Conservation (phyloP, 2,888 invertebrate genomes). For the Tanaodytes sp. region DNA sequence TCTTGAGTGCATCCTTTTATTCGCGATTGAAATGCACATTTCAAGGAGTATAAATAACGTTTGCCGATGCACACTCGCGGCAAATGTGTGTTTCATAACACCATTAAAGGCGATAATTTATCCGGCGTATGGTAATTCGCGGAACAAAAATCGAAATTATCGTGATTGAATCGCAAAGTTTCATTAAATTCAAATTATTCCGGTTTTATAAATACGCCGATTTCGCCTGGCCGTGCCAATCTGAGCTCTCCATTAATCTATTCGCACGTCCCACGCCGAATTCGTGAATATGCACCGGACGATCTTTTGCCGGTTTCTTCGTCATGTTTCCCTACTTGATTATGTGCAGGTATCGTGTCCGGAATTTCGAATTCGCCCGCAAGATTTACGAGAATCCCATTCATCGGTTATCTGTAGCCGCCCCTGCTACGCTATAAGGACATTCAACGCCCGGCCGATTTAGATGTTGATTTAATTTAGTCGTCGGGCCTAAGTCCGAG, state of each 20-base stretch:
- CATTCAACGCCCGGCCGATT: constrained; percentile 57
- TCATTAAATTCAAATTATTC: constrained; percentile 46
- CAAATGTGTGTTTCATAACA: too few relatives aligned
- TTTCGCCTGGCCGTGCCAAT: constrained; percentile 5
- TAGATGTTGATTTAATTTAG: constrained; percentile 69
- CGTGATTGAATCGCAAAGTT: constrained; percentile 27
- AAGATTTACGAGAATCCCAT: constrained; percentile 58
- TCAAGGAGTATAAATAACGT: too few relatives aligned
- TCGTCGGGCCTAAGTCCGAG: constrained; percentile 51
- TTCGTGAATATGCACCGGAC: constrained; percentile 39
- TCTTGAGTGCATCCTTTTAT: too few relatives aligned
- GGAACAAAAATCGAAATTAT: too few relatives aligned
- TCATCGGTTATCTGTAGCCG: constrained; percentile 27
- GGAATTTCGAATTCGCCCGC: constrained; percentile 60
- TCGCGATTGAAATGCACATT: too few relatives aligned
- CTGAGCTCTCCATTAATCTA: constrained; percentile 43
- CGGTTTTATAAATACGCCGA: constrained; percentile 30
- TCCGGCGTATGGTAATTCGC: too few relatives aligned
- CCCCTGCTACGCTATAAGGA: constrained; percentile 20
- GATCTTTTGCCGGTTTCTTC: constrained; percentile 47
- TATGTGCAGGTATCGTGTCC: constrained; percentile 57
- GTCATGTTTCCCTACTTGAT: constrained; percentile 59
- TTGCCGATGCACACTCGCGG: too few relatives aligned
- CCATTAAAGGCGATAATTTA: too few relatives aligned
- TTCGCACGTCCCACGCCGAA: constrained; percentile 43